Base-by-base conservation (phyloP, 2,888 invertebrate species). In the Lasioglossum leucozonium region DNA sequence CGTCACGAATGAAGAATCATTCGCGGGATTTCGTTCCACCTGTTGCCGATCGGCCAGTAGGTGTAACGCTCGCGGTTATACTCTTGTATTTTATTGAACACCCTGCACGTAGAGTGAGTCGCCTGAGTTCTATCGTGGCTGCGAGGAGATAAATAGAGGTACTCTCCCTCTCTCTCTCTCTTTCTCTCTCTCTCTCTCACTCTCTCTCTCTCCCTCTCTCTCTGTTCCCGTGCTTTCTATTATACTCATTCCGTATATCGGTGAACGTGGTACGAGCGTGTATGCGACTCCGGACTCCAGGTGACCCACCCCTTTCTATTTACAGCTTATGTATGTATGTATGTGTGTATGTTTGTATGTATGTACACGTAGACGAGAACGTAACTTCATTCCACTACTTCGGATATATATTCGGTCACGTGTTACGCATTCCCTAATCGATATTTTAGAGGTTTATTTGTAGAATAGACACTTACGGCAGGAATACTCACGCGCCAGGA, bases 401-500 rank as follows among this genome's bases (percentile, higher is more conserved):
- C 44, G 40, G 75, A 80, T 73, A 80, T 73, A 80, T 75, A 80
- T 75, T 71, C 72, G 79, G 40, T 79, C 69, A 79, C 76, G 69
- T 82, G 75, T 86, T 58, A 77, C 81, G 71, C 77, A 85, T 82
- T 65, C 65, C 65, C 81, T 71, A 82, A 82, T 78, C 76, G 82
- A 79, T 81, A 67, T 71, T 51, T 74, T 72, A 69, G 72, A 84
- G 71, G 79, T 85, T 77, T 87, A 85, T 82, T 81, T 86, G 81
- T 89, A 91, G 84, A 83, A 67, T 81, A 91, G 90, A 93, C 93
- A 97, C 97, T 97, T 96, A 97, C 97, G 97, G 96, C 97, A 97
- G 94, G 97, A 97, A 96, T 97, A 98, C 97, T 98, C 97, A 96
- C 98, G 97, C 95, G 98, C 97, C 95, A 97, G 96, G 92, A 97